Evolutionary conservation across 2,113 vertebrate species (phyloP).

Genomic region (Procapra przewalskii): DNA sequence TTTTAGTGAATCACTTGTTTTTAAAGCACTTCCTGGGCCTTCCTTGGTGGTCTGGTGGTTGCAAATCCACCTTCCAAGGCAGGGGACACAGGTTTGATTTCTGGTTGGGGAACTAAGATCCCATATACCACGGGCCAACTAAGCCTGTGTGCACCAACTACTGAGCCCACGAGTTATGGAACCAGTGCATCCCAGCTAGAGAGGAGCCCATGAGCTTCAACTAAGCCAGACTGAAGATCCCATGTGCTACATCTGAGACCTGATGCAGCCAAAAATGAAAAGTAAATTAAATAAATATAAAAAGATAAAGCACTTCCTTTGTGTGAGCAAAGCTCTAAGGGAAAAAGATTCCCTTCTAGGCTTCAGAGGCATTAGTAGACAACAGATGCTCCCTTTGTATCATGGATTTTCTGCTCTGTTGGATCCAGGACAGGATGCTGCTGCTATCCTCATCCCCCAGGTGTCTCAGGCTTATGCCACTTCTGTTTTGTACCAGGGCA

Average conservation of each 20-base stretch:
- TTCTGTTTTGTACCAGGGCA: not conserved
- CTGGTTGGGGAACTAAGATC: not conserved
- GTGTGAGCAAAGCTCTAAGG: not conserved
- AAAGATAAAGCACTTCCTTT: not conserved
- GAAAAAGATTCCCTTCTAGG: not conserved
- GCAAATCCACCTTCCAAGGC: not conserved
- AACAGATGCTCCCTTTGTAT: not conserved
- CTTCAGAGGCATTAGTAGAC: not conserved
- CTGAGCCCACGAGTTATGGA: not conserved
- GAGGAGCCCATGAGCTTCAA: not conserved
- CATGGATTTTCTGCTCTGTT: not conserved
- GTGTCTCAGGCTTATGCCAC: not conserved
- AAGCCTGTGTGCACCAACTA: not conserved
- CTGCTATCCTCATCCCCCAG: not conserved
- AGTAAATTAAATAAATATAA: not conserved
- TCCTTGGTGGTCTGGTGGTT: not conserved
- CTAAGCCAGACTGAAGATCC: not conserved
- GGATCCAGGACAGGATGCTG: not conserved
- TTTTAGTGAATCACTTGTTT: not conserved
- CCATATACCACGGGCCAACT: not conserved
- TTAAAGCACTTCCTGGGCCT: not conserved
- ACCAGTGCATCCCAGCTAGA: not conserved
- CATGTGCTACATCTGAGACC: not conserved
- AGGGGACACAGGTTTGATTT: not conserved
- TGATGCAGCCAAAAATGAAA: not conserved